These are phyloP conservation scores for Hylia prasina DNA, from an alignment of 2,113 vertebrate genomes.

Conservation along the genomic window DNA sequence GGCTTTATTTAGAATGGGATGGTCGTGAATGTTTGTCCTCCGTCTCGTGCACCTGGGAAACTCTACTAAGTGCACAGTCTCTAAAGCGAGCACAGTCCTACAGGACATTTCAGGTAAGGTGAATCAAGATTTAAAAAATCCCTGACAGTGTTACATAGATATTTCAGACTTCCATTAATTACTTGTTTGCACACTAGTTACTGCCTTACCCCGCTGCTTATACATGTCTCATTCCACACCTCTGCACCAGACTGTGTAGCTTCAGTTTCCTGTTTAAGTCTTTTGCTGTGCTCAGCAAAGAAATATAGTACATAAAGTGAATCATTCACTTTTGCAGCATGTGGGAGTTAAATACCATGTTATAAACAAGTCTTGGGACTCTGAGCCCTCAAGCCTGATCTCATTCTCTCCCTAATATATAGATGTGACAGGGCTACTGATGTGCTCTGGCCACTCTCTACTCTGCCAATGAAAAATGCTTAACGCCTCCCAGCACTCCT, in stretches of 20 bases:
- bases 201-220: neutral
- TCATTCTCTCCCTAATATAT: neutral
- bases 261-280: neutral
- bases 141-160: neutral
- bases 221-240: neutral
- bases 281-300: neutral
- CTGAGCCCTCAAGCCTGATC: neutral
- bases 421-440: neutral
- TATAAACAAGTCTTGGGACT: neutral
- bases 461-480: neutral
- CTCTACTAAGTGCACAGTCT: neutral
- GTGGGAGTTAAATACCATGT: neutral
- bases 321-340: neutral
- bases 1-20: neutral
- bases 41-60: fast-evolving
- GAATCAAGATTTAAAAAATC: neutral
- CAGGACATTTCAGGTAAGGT: neutral
- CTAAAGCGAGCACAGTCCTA: neutral
- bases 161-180: neutral
- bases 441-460: neutral
- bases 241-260: neutral
- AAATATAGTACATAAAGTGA: neutral
- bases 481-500: neutral
- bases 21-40: neutral
- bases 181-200: neutral